Evolutionary conservation across 1,140 invertebrate genomes (phyloP).

Genomic region (Atta cephalotes): DNA sequence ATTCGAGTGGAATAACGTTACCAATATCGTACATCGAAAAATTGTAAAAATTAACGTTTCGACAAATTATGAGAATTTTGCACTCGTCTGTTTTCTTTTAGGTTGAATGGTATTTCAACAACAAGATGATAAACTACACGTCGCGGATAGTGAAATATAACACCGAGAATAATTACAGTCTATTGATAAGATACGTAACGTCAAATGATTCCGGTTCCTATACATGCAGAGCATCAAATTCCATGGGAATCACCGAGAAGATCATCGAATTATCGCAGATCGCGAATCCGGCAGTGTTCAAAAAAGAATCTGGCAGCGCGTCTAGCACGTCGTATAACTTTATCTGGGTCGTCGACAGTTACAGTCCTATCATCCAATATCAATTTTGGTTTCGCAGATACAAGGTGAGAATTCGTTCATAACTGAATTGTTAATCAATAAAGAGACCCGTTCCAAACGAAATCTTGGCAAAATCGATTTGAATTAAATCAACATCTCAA

Average conservation of each 20-base stretch:
- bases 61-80: background rate
- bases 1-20: background rate
- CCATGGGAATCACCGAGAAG: constrained; percentile 87
- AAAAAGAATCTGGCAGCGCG: constrained; percentile 85
- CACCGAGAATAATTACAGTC: constrained; percentile 87
- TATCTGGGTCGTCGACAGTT: constrained; percentile 92
- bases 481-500: background rate
- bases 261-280: constrained; percentile 88
- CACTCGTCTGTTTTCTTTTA: constrained; percentile 60
- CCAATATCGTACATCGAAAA: background rate
- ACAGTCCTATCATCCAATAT: constrained; percentile 91
- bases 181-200: constrained; percentile 90
- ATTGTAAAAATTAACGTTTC: background rate
- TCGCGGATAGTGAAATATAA: constrained; percentile 87
- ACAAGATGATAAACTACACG: constrained; percentile 86
- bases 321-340: constrained; percentile 88
- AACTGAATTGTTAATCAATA: background rate
- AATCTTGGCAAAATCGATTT: background rate
- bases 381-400: constrained; percentile 89
- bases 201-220: constrained; percentile 90
- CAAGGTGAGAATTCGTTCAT: constrained; percentile 71
- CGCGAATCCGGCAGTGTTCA: constrained; percentile 88
- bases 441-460: background rate
- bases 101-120: constrained; percentile 86
- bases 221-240: constrained; percentile 93